Conservation (phyloP, 64 coral and sea anemone genomes). For the Montipora cactus region DNA sequence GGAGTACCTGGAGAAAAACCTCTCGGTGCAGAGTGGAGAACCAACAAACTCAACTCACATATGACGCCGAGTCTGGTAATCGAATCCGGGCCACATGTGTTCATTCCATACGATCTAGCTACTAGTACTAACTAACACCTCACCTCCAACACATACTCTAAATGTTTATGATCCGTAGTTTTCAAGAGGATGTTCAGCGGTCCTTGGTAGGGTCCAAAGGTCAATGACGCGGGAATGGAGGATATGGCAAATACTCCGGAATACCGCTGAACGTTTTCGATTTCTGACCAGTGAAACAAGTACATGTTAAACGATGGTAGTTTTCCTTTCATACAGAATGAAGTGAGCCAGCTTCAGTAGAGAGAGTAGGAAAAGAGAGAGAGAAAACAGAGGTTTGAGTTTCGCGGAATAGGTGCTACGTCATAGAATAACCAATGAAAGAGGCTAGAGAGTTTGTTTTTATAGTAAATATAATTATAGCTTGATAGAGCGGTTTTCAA, state of each 20-base stretch:
- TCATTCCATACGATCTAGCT: no score
- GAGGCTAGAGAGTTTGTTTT: no score
- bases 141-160: constrained; percentile 75
- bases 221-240: constrained; percentile 54
- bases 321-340: neutral
- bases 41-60: no score
- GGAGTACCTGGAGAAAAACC: no score
- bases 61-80: no score
- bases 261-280: constrained; percentile 65
- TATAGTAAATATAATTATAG: no score
- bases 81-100: no score
- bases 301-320: constrained; percentile 18
- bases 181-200: constrained; percentile 65
- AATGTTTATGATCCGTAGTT: constrained; percentile 64
- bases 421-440: no score
- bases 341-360: neutral
- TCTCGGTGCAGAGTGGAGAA: no score
- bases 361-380: neutral
- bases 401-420: no score
- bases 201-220: constrained; percentile 75
- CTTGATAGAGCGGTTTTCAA: no score
- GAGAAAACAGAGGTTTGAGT: no score
- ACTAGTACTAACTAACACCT: neutral
- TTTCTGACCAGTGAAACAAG: constrained; percentile 59
- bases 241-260: constrained; percentile 59